Evolutionary conservation across 2,113 vertebrate genomes (phyloP), one percentile per base, ranked within the genome.

Genomic region (Alces alces): DNA sequence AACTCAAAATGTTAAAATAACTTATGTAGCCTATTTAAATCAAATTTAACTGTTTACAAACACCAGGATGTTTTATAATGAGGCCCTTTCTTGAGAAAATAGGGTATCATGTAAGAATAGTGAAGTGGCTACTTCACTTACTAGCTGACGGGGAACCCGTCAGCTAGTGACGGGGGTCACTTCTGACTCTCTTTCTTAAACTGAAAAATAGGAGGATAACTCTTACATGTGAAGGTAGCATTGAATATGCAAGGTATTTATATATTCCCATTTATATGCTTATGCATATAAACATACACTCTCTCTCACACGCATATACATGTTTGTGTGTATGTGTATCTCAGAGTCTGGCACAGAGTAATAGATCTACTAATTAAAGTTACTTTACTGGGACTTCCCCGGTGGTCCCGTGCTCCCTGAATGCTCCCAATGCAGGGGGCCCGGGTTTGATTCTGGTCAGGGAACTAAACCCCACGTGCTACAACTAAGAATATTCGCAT

Each of bases 1-100:
- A 97, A 58, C 61, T 93, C 15, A 80, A 84, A 90, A 85, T 89
- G 39, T 60, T 95, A 80, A 91, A 47, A 45, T 58, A 89, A 50
- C 13, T 25, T 27, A 2, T 27, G 23, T 39, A 60, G 33, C 28
- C 86, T 79, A 39, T 64, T 87, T 64, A 93, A 70, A 64, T 54
- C 76, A 73, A 90, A 83, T 73, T 33, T 61, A 95, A 33, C 2
- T n/a, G 21, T 92, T 60, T 84, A 19, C 43, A 96, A 97, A 93
- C 13, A 84, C 39, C 7, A 86, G 55, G 55, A 83, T 27, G 16
- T 87, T 88, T 84, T 39, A 73, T 17, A 17, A 54, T 33, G 85
- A 76, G 30, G 12, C 7, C 16, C 6, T 79, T 58, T 52, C 43
- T 60, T 43, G 39, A 89, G n/a, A 84, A 89, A 93, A 85, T 33